Conservation (phyloP, 2,113 vertebrate genomes). For the Odocoileus virginianus region DNA sequence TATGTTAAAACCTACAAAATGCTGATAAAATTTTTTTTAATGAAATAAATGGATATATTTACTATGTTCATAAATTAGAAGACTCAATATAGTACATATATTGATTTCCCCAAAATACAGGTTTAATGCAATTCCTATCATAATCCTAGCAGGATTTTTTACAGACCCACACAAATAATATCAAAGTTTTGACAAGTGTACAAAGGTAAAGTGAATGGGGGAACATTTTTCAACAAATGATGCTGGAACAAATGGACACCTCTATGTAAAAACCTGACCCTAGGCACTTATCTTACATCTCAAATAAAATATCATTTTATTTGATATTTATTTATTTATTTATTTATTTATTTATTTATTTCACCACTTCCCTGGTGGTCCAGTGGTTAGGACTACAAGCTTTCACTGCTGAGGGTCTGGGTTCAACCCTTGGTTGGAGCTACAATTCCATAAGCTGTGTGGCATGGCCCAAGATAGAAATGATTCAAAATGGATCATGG, state of each 20-base stretch:
- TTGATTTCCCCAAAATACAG: not conserved
- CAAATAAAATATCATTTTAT: not conserved
- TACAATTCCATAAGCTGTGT: not conserved
- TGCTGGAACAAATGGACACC: not conserved
- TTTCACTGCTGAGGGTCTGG: not conserved
- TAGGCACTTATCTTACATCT: not conserved
- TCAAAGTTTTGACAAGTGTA: not conserved
- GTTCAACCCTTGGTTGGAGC: not conserved
- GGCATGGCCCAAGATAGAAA: not conserved
- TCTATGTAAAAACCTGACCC: not conserved
- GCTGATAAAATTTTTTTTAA: not conserved
- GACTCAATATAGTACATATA: not conserved
- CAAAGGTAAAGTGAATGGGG: not conserved
- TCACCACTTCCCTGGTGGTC: not conserved
- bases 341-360: too few species aligned
- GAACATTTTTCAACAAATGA: not conserved
- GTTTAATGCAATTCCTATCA: not conserved
- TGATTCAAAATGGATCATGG: not conserved
- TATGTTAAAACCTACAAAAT: not conserved
- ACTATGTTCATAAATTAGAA: not conserved
- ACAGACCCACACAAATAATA: not conserved
- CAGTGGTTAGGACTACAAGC: not conserved
- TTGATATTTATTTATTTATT: too few species aligned
- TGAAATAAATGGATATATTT: not conserved
- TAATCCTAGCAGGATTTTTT: not conserved